These are phyloP conservation scores for Eurytoma adleriae DNA, from an alignment of 2,888 invertebrate genomes.

Conservation along the genomic window DNA sequence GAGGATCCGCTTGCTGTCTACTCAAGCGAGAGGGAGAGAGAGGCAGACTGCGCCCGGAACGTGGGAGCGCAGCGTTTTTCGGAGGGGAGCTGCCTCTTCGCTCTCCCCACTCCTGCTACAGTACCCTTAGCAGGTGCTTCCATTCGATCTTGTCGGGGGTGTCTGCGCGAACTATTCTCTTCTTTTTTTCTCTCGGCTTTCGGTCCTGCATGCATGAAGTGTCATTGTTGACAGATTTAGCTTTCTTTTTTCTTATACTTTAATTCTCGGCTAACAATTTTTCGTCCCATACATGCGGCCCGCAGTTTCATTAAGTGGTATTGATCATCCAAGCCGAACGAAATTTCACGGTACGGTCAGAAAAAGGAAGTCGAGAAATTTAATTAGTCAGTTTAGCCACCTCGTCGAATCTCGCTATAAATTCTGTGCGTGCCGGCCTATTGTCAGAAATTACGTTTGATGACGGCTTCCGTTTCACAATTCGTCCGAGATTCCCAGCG, in stretches of 20 bases:
- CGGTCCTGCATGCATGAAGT: constrained; percentile 16
- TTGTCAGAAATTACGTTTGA: constrained; percentile 44
- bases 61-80: constrained; percentile 52
- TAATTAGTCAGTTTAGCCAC: too few species aligned
- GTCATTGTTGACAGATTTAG: constrained; percentile 45
- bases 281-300: too few species aligned
- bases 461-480: constrained; percentile 49
- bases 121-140: constrained; percentile 53
- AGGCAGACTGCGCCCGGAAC: constrained; percentile 22
- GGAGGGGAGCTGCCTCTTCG: constrained; percentile 10
- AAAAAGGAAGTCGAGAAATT: too few species aligned
- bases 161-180: constrained; percentile 37
- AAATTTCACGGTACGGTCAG: too few species aligned
- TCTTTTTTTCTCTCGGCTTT: constrained; percentile 29
- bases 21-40: constrained; percentile 34
- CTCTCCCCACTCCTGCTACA: constrained; percentile 22
- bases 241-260: background rate
- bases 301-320: too few species aligned
- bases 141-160: constrained; percentile 50
- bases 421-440: constrained; percentile 9
- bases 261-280: constrained; percentile 28
- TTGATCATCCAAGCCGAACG: too few species aligned
- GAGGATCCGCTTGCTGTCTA: constrained; percentile 66
- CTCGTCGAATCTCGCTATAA: background rate
- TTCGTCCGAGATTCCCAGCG: constrained; percentile 52